phyloP scores from a whole-genome alignment of 2,113 vertebrate genomes.

The Gnathonemus echidnorhynchus region DNA sequence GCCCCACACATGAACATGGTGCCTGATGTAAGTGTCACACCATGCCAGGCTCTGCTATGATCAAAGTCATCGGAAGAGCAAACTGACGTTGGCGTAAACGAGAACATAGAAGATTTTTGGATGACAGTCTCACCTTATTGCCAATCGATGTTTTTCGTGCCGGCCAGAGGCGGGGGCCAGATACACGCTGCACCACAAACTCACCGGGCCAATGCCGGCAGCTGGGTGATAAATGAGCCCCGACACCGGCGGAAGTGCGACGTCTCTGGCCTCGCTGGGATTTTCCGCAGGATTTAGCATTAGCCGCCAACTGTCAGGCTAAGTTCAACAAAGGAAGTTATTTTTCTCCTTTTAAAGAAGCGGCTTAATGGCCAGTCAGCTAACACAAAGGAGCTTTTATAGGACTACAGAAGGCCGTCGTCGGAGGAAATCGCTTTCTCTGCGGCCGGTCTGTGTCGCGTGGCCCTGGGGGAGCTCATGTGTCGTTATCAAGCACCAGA shows the following conservation, averaged over 20 bases:
- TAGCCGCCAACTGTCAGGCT: slow-evolving; percentile 13
- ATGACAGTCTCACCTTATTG: not conserved
- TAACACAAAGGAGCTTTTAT: not conserved
- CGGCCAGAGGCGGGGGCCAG: not conserved
- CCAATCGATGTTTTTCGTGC: not conserved
- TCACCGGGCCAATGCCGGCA: slow-evolving; percentile 38
- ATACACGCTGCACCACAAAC: slow-evolving; percentile 36
- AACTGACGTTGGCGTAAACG: not conserved
- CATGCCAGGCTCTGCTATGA: not conserved
- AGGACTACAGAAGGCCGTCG: not conserved
- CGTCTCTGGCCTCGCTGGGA: not conserved
- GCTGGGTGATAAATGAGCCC: slow-evolving; percentile 40
- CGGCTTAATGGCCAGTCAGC: not conserved
- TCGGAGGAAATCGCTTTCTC: not conserved
- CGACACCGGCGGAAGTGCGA: slow-evolving; percentile 28
- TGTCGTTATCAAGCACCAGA: not conserved
- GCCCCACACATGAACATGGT: too few relatives aligned
- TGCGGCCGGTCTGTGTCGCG: not conserved
- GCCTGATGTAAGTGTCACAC: not conserved
- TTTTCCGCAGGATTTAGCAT: slow-evolving; percentile 16
- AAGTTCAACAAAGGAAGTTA: not conserved
- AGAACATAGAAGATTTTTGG: not conserved
- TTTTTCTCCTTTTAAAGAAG: not conserved
- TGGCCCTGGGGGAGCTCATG: not conserved
- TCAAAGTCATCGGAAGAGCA: not conserved